Conservation (phyloP, 2,113 vertebrate genomes). For the Triplophysa tibetana region DNA sequence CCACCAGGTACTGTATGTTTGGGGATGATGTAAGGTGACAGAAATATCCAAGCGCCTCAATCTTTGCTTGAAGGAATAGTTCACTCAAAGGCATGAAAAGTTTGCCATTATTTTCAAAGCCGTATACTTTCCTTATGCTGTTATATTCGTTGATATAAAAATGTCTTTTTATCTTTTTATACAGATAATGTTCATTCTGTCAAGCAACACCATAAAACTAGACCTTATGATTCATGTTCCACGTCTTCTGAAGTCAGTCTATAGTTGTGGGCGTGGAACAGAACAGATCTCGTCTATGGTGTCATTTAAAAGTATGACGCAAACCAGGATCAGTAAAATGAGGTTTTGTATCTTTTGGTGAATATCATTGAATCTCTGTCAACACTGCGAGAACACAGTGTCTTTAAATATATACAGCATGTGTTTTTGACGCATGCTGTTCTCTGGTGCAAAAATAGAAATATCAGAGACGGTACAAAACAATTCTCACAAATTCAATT, state of each 20-base stretch:
- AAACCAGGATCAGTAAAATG: too few relatives aligned
- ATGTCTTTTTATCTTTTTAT: background rate
- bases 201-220: too few relatives aligned
- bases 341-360: too few relatives aligned
- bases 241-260: too few relatives aligned
- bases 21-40: constrained; percentile 21
- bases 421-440: background rate
- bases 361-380: background rate
- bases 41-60: constrained; percentile 4
- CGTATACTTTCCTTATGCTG: background rate
- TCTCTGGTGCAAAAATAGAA: background rate
- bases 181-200: too few relatives aligned
- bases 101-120: background rate
- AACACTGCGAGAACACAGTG: background rate
- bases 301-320: too few relatives aligned
- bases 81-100: background rate
- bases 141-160: background rate
- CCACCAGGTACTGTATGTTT: background rate
- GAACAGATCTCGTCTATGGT: too few relatives aligned
- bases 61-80: background rate
- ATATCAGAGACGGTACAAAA: background rate
- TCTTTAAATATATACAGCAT: background rate
- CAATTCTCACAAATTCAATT: background rate
- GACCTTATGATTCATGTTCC: too few relatives aligned
- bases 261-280: too few relatives aligned